Evolutionary conservation across 1,140 invertebrate genomes (phyloP).

Genomic region (Euwallacea fornicatus): DNA sequence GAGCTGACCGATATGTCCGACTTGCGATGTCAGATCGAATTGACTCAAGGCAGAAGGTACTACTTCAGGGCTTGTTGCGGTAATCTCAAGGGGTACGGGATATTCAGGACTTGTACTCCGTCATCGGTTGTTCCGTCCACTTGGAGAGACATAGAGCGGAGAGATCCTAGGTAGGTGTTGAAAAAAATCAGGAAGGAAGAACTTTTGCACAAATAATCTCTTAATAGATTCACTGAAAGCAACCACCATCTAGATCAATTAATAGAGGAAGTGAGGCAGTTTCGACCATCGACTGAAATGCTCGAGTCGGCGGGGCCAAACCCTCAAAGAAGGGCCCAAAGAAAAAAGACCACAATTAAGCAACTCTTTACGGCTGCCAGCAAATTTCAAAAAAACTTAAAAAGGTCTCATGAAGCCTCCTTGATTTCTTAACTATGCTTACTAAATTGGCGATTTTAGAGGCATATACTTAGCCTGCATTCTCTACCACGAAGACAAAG

Average conservation of each 20-base stretch:
- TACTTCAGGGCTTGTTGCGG: slow-evolving; percentile 84
- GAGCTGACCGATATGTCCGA: slow-evolving; percentile 72
- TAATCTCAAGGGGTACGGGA: slow-evolving; percentile 89
- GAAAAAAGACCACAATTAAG: slow-evolving; percentile 89
- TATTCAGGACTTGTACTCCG: slow-evolving; percentile 73
- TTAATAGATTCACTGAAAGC: slow-evolving; percentile 63
- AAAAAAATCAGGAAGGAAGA: background rate
- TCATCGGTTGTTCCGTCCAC: slow-evolving; percentile 85
- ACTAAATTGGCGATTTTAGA: slow-evolving; percentile 56
- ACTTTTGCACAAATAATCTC: background rate
- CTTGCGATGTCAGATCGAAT: slow-evolving; percentile 65
- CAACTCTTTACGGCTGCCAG: slow-evolving; percentile 91
- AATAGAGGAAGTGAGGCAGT: slow-evolving; percentile 68
- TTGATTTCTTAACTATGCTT: too few relatives aligned
- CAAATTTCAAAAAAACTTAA: slow-evolving; percentile 92
- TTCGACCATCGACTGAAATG: slow-evolving; percentile 62
- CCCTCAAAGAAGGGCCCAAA: slow-evolving; percentile 65
- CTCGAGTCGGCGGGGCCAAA: slow-evolving; percentile 59
- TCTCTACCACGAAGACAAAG: slow-evolving; percentile 91
- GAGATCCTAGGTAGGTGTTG: slow-evolving; percentile 52
- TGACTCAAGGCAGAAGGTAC: slow-evolving; percentile 81
- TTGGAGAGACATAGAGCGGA: slow-evolving; percentile 80
- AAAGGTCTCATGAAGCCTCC: slow-evolving; percentile 61
- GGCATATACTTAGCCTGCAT: slow-evolving; percentile 92
- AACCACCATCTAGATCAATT: slow-evolving; percentile 73